Conservation (phyloP, 2,888 invertebrate genomes). For the Oegoconia quadripuncta region DNA sequence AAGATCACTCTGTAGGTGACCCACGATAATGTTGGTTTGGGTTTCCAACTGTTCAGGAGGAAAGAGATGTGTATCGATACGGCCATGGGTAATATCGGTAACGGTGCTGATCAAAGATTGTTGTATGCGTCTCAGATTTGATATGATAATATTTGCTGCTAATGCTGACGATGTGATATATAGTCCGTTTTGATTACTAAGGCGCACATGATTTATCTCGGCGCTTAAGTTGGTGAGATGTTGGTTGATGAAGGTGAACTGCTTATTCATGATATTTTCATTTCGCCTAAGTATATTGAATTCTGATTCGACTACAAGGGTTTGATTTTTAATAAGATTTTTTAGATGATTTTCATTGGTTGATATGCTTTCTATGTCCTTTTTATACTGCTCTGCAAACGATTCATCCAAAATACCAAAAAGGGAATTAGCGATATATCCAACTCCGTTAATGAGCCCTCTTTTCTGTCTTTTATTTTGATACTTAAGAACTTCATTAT, state of each 20-base stretch:
- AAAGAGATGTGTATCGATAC: conserved; percentile 7
- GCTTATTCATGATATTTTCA: conserved; percentile 7
- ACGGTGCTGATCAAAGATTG: background rate
- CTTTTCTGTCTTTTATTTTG: conserved; percentile 8
- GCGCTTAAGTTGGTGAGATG: background rate
- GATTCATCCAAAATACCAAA: background rate
- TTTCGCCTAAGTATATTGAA: conserved; percentile 8
- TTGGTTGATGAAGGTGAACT: background rate
- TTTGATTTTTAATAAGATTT: background rate
- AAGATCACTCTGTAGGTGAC: conserved; percentile 7
- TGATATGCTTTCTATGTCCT: background rate
- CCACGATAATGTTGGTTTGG: conserved; percentile 8
- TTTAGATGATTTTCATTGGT: background rate
- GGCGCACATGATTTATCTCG: background rate
- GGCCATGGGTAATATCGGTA: conserved; percentile 7
- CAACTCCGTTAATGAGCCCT: conserved; percentile 6
- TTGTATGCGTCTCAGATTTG: background rate
- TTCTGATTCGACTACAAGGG: background rate
- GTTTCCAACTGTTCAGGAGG: conserved; percentile 2
- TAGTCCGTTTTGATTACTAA: background rate
- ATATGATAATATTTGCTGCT: background rate
- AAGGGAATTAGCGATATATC: background rate
- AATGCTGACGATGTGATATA: too few species aligned
- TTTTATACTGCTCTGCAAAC: background rate
- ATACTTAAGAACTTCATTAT: conserved; percentile 9